A percentile compares a stretch with the other conserved stretches of the same genome.
Evolutionary conservation across 2,113 vertebrate genomes (phyloP).

Genomic region (Taurulus bubalis): DNA sequence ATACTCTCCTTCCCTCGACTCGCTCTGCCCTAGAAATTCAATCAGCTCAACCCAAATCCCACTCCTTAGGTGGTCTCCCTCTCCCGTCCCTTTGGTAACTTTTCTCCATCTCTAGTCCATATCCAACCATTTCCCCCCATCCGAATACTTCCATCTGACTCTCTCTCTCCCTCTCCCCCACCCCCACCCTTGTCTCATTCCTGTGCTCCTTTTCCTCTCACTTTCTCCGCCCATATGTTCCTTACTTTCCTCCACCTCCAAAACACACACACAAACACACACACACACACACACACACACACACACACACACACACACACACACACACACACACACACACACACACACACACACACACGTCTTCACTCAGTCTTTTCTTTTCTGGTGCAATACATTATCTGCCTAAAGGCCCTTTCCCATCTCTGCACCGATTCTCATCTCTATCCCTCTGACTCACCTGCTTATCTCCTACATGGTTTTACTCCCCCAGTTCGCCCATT

Average conservation of each 20-base stretch:
- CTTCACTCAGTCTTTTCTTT: background rate
- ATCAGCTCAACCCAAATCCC: conserved; percentile 54
- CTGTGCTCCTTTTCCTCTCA: conserved; percentile 15
- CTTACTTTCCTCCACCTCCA: background rate
- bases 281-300: no score
- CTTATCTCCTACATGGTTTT: conserved; percentile 35
- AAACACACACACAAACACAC: background rate
- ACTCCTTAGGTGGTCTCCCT: conserved; percentile 53
- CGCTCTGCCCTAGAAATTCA: conserved; percentile 66
- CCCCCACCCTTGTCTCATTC: background rate
- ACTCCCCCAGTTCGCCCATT: background rate
- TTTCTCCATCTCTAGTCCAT: conserved; percentile 6
- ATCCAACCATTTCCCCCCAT: conserved; percentile 29
- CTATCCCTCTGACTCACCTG: conserved; percentile 18
- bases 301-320: no score
- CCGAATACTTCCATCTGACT: background rate
- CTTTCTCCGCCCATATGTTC: conserved; percentile 2
- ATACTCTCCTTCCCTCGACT: conserved; percentile 10
- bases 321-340: no score
- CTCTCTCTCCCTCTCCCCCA: no score
- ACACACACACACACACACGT: background rate
- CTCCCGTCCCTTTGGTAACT: conserved; percentile 22
- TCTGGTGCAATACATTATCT: conserved; percentile 6
- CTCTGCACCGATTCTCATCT: conserved; percentile 19
- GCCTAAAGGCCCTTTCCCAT: conserved; percentile 34